A percentile compares a stretch with the other conserved stretches of the same genome.
These are phyloP conservation scores for Gymnocephalus cernua DNA, from an alignment of 2,113 vertebrate genomes.

Conservation along the genomic window DNA sequence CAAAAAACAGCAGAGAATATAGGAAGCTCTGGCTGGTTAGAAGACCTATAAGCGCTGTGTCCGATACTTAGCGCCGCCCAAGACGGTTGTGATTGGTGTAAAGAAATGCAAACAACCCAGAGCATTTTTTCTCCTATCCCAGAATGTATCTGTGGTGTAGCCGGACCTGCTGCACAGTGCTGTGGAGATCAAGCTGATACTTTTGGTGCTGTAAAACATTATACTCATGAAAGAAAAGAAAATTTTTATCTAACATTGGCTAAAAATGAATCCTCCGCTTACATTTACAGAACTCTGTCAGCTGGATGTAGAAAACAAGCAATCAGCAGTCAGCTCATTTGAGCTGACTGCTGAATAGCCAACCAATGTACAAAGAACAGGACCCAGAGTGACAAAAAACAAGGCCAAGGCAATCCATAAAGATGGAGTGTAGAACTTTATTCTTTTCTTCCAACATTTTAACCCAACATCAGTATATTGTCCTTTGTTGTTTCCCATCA, in stretches of 20 bases:
- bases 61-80: too few relatives aligned
- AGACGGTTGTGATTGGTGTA: too few relatives aligned
- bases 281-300: not conserved
- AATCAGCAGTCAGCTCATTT: too few relatives aligned
- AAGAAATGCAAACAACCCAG: too few relatives aligned
- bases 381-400: not conserved
- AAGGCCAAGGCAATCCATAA: not conserved
- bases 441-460: not conserved
- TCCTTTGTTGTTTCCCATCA: not conserved
- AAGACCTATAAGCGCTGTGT: too few relatives aligned
- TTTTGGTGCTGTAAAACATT: not conserved
- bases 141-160: too few relatives aligned
- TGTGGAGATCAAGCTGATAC: too few relatives aligned
- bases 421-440: not conserved
- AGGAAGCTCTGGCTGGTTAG: too few relatives aligned
- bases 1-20: slow-evolving; percentile 9
- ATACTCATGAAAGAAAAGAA: not conserved
- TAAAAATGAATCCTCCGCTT: not conserved
- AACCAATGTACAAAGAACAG: not conserved
- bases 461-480: not conserved
- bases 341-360: not conserved
- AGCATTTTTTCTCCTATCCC: too few relatives aligned
- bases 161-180: too few relatives aligned
- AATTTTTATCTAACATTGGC: not conserved
- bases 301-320: not conserved